Evolutionary conservation across 2,113 vertebrate genomes (phyloP).

Genomic region (Clupea harengus): DNA sequence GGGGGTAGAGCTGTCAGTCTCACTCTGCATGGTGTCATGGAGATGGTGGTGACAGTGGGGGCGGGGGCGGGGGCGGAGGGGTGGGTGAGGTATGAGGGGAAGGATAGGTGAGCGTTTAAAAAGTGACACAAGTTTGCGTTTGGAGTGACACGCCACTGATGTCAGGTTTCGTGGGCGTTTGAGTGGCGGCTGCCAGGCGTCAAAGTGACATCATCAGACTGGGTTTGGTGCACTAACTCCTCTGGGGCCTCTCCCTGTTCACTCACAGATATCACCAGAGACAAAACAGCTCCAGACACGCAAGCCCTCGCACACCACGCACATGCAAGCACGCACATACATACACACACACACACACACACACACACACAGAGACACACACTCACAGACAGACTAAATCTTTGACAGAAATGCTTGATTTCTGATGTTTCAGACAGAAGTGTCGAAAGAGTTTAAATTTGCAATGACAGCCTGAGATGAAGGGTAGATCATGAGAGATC

Average conservation of each 20-base stretch:
- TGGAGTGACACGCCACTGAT: constrained; percentile 23
- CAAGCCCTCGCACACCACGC: not conserved
- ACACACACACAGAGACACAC: constrained; percentile 27
- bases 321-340: not conserved
- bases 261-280: constrained; percentile 32
- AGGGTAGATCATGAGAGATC: not conserved
- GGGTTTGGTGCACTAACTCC: constrained; percentile 47
- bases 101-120: not conserved
- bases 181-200: constrained; percentile 36
- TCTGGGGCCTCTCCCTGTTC: constrained; percentile 43
- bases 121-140: constrained; percentile 19
- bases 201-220: constrained; percentile 50
- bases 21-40: not conserved
- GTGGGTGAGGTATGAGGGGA: not conserved
- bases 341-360: constrained; percentile 27
- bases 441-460: not conserved
- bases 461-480: not conserved
- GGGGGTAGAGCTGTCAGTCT: not conserved
- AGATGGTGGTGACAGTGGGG: not conserved
- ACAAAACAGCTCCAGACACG: constrained; percentile 23
- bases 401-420: constrained; percentile 10
- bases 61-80: not conserved
- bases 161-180: constrained; percentile 36
- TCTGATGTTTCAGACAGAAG: constrained; percentile 15
- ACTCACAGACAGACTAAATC: not conserved